Evolutionary conservation across 1,140 invertebrate species (phyloP).

Genomic region (Hylaeus volcanicus): DNA sequence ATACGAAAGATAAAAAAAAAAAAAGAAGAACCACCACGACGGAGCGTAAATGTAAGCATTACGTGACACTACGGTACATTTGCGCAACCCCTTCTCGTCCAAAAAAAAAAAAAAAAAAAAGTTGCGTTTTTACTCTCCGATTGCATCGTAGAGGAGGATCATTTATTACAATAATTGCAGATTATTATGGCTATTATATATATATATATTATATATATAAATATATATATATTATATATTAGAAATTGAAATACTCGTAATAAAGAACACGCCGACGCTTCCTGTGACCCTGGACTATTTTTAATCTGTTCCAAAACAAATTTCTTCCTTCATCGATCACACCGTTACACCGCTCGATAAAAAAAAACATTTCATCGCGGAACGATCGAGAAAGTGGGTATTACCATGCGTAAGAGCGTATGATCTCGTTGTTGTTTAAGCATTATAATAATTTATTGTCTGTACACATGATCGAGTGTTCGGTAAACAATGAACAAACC

Average conservation of each 20-base stretch:
- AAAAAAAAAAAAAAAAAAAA: conserved; percentile 19
- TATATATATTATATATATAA: conserved; percentile 59
- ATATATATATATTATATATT: conserved; percentile 78
- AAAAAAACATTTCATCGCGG: background rate
- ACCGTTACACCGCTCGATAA: background rate
- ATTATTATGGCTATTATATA: conserved; percentile 77
- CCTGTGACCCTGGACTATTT: conserved; percentile 68
- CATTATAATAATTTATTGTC: conserved; percentile 41
- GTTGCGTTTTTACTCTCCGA: conserved; percentile 60
- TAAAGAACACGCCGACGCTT: conserved; percentile 79
- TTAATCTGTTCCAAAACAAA: conserved; percentile 11
- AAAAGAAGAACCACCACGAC: background rate
- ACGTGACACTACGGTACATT: conserved; percentile 54
- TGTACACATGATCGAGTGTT: conserved; percentile 14
- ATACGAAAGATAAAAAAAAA: background rate
- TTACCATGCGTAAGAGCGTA: background rate
- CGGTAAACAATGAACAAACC: background rate
- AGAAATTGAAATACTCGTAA: conserved; percentile 80
- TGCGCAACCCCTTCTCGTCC: conserved; percentile 45
- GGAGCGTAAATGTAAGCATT: conserved; percentile 43
- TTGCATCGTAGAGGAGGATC: conserved; percentile 70
- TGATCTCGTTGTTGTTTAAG: conserved; percentile 5
- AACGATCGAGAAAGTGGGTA: background rate
- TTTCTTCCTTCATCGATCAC: background rate
- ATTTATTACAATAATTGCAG: conserved; percentile 76